Conservation (phyloP, 2,797 vertebrate species). For the Arctocebus calabarensis region DNA sequence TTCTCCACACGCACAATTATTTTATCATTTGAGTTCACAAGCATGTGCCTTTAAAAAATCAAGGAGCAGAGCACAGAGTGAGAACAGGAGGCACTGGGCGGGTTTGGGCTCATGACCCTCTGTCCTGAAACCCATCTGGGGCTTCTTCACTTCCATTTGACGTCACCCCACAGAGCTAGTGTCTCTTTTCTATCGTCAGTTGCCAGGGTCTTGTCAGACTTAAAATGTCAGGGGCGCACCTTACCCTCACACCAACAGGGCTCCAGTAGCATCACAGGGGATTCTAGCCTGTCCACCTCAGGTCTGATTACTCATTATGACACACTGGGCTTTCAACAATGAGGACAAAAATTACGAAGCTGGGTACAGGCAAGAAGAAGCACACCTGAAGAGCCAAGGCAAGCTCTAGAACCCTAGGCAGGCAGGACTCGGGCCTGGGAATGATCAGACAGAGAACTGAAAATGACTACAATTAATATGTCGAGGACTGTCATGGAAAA, state of each 20-base stretch:
- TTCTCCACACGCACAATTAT: not conserved
- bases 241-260: not conserved
- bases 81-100: not conserved
- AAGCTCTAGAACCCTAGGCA: not conserved
- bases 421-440: not conserved
- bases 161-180: not conserved
- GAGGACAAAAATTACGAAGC: not conserved
- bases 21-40: not conserved
- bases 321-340: not conserved
- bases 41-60: not conserved
- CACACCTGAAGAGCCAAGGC: not conserved
- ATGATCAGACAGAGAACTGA: not conserved
- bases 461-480: not conserved
- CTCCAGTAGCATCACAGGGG: not conserved
- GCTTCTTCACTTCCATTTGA: not conserved
- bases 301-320: not conserved
- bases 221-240: not conserved
- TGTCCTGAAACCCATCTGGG: not conserved
- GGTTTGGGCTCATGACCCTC: not conserved
- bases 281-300: not conserved
- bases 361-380: not conserved
- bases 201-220: not conserved
- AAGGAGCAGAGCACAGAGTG: not conserved
- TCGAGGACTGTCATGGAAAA: not conserved
- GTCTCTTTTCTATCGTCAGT: not conserved